A percentile compares a stretch with the other conserved stretches of the same genome.
phyloP scores from a whole-genome alignment of 2,888 invertebrate species.

The Idaea straminata region DNA sequence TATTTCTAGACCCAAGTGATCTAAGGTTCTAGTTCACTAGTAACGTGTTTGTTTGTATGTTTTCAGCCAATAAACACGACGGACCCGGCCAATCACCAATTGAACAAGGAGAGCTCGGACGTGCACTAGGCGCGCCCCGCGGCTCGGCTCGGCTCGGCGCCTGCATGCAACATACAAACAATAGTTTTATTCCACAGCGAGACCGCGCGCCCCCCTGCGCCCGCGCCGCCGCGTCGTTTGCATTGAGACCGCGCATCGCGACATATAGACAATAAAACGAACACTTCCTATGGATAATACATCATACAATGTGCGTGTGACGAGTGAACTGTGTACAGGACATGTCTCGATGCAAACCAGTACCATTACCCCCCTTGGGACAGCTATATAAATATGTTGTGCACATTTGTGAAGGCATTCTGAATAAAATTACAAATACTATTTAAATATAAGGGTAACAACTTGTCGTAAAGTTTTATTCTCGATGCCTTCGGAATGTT shows the following conservation, averaged over 20 bases:
- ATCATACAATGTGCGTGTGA: not conserved
- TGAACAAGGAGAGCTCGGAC: slow-evolving; percentile 89
- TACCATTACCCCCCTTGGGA: slow-evolving; percentile 43
- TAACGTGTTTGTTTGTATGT: slow-evolving; percentile 20
- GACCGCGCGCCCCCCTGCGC: slow-evolving; percentile 38
- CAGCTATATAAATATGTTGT: slow-evolving; percentile 48
- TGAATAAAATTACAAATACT: slow-evolving; percentile 10
- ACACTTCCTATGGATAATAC: not conserved
- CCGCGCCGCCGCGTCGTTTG: slow-evolving; percentile 52
- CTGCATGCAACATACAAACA: slow-evolving; percentile 56
- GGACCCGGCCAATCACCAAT: slow-evolving; percentile 91
- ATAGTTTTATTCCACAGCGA: slow-evolving; percentile 67
- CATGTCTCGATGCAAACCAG: slow-evolving; percentile 36
- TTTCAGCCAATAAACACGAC: slow-evolving; percentile 90
- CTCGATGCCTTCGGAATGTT: slow-evolving; percentile 36
- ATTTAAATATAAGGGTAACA: slow-evolving; percentile 45
- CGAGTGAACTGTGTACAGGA: slow-evolving; percentile 10
- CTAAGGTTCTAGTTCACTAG: not conserved
- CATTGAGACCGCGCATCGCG: slow-evolving; percentile 44
- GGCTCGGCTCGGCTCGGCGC: slow-evolving; percentile 61
- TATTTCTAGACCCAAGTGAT: no score
- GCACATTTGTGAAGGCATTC: slow-evolving; percentile 30
- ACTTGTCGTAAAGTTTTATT: slow-evolving; percentile 37
- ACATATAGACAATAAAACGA: not conserved
- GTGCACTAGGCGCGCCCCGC: slow-evolving; percentile 81